Percentiles rank a stretch among this genome's conserved stretches.
These are phyloP conservation scores for Hippocampus mohnikei DNA, from an alignment of 2,113 vertebrate genomes.

Conservation along the genomic window DNA sequence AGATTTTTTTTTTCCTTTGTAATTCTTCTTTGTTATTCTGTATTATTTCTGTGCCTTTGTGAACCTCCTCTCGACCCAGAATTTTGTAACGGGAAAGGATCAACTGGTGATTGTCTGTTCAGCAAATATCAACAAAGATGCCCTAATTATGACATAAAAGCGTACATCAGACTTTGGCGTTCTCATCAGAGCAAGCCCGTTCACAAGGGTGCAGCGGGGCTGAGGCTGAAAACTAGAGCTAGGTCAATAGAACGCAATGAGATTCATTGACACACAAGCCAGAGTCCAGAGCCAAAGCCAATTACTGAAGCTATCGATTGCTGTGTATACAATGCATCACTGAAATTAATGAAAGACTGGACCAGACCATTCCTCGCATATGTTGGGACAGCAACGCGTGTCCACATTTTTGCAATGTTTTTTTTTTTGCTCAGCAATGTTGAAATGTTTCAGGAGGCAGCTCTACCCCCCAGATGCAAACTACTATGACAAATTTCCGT, in stretches of 20 bases:
- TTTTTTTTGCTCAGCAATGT: background rate
- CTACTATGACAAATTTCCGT: background rate
- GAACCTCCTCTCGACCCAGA: conserved; percentile 6
- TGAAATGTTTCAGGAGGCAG: conserved; percentile 15
- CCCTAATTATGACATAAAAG: conserved; percentile 20
- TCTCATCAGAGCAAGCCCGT: conserved; percentile 27
- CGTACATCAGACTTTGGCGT: conserved; percentile 12
- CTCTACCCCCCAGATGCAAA: conserved; percentile 20
- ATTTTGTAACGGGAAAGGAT: conserved; percentile 14
- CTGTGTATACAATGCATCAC: conserved; percentile 41
- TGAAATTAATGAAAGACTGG: conserved; percentile 21
- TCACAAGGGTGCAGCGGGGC: conserved; percentile 21
- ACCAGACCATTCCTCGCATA: conserved; percentile 31
- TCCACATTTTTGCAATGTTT: conserved; percentile 1
- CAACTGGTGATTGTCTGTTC: background rate
- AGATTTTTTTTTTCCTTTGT: background rate
- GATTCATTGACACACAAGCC: conserved; percentile 55
- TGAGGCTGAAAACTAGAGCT: conserved; percentile 24
- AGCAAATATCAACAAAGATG: conserved; percentile 4
- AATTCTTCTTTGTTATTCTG: conserved; percentile 4
- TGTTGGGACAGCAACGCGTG: conserved; percentile 24
- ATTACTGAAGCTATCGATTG: conserved; percentile 56
- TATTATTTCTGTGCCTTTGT: conserved; percentile 8
- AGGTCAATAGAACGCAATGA: conserved; percentile 54
- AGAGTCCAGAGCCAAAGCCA: conserved; percentile 42